Conservation (phyloP, 2,888 invertebrate species). For the Onthophagus sagittarius region DNA sequence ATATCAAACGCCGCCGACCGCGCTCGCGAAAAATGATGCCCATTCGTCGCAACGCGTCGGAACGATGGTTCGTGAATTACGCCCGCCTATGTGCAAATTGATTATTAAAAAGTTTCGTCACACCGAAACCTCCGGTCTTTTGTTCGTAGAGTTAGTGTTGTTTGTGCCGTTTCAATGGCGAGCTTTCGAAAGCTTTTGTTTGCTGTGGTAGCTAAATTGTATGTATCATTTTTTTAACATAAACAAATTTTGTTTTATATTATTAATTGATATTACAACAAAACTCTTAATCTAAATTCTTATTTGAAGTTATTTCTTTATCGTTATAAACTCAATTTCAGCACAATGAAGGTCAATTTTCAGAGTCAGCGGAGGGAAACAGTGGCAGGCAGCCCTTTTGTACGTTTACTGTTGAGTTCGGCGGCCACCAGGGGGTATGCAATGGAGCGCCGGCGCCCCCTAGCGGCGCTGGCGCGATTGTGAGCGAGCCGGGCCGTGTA, state of each 20-base stretch:
- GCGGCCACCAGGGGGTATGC: constrained; percentile 11
- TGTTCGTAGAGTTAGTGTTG: neutral
- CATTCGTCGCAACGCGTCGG: neutral
- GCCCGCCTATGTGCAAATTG: neutral
- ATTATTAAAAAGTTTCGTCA: neutral
- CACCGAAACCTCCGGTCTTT: neutral
- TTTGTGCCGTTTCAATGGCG: neutral
- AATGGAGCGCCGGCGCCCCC: constrained; percentile 16
- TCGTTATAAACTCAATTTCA: neutral
- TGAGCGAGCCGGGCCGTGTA: constrained; percentile 47
- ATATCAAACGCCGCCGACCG: neutral
- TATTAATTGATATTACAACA: too few relatives aligned
- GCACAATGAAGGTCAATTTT: neutral
- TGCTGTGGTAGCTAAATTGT: neutral
- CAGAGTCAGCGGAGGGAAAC: neutral
- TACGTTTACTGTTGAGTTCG: neutral
- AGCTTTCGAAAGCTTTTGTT: neutral
- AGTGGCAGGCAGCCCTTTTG: neutral
- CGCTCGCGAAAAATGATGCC: neutral
- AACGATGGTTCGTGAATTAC: neutral
- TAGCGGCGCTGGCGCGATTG: constrained; percentile 30
- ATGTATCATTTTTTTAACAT: neutral
- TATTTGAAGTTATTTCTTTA: neutral
- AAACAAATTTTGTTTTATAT: too few relatives aligned
- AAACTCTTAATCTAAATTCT: too few relatives aligned